Base-by-base conservation (phyloP, 2,797 vertebrate species). In the Pelodytes ibericus region DNA sequence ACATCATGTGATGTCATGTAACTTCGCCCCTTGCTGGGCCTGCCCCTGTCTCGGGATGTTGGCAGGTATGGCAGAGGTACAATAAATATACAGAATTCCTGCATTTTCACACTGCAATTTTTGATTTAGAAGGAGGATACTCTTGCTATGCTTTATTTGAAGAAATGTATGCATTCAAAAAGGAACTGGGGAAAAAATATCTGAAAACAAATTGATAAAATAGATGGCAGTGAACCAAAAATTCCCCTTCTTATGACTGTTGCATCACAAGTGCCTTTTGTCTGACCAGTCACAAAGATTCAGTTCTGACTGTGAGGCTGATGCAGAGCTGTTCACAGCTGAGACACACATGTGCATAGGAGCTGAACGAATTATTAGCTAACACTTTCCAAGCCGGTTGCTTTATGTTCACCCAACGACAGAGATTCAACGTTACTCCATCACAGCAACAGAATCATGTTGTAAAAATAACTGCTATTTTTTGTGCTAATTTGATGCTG, bases 281-380 rank as follows among this genome's bases (percentile, higher is more conserved):
- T 53, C 24, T 53, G 49, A 24, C 49, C 49, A 53, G 22, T 53
- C 49, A 53, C 20, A 24, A 47, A 47, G 44, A 4, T 16, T 15
- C 44, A 47, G 13, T 16, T 1, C 13, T 53, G 49, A 24, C 49
- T 3, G n/a, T 16, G 49, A 8, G 49, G 7, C 49, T 53, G 9
- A 53, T 53, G 49, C 49, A 53, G 22, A 53, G 49, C 49, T 53
- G 16, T 53, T 53, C 24, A 22, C 49, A 25, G 49, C 49, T 25
- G 49, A 20, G 49, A 16, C 22, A 11, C 49, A 53, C 49, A 53
- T 24, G 49, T 53, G 49, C 49, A 24, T 53, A 53, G 20, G 49
- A 53, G 49, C 49, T n/a, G 49, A 22, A 53, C 20, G 49, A 53
- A 53, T 53, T 53, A 53, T 53, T 24, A 53, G 49, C 49, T 53